These are phyloP conservation scores for Hartigia nigra DNA, from an alignment of 2,888 invertebrate genomes.

Conservation along the genomic window DNA sequence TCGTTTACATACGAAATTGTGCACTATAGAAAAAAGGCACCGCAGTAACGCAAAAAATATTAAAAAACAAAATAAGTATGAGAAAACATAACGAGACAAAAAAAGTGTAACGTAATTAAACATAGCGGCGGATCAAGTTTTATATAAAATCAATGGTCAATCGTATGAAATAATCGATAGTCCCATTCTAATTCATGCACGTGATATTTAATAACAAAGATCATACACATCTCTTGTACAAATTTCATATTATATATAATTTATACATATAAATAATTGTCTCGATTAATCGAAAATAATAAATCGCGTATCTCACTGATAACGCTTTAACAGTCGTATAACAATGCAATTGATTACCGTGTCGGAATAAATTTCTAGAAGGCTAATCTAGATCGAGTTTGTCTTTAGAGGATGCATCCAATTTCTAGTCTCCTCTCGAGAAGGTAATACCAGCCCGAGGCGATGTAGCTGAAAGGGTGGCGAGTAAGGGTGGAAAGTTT, in stretches of 20 bases:
- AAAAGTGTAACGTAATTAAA: not conserved
- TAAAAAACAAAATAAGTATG: not conserved
- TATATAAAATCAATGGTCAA: not conserved
- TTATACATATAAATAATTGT: not conserved
- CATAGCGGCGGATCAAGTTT: not conserved
- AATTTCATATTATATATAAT: not conserved
- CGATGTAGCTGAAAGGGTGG: not conserved
- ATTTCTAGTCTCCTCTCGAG: not conserved
- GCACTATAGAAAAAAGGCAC: too few species aligned
- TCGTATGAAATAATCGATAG: not conserved
- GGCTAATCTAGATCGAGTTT: not conserved
- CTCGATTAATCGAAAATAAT: not conserved
- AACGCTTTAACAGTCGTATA: conserved; percentile 1
- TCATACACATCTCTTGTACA: not conserved
- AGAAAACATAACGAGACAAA: not conserved
- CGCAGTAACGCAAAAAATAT: not conserved
- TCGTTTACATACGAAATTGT: not conserved
- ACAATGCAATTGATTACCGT: not conserved
- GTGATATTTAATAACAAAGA: not conserved
- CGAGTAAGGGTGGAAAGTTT: conserved; percentile 1
- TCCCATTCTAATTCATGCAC: not conserved
- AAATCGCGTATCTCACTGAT: not conserved
- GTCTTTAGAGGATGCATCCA: not conserved
- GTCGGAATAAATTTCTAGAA: not conserved
- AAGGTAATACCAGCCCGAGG: not conserved